Base-by-base conservation (phyloP, 2,888 invertebrate species). In the Drosophila eohydei region DNA sequence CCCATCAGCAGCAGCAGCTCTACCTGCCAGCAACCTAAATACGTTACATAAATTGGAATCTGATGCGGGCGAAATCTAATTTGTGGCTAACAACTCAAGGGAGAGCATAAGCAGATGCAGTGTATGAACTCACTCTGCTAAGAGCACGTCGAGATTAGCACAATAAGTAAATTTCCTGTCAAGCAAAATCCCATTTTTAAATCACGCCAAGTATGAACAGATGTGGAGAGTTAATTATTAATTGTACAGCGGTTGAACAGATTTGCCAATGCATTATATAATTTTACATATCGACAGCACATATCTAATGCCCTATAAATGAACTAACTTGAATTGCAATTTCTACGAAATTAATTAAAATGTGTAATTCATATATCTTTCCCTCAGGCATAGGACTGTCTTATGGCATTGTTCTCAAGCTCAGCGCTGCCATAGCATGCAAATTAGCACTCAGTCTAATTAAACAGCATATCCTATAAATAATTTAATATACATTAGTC, bases 41-140 rank as follows among this genome's bases (percentile, higher is more conserved):
- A 43, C 14, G 44, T 50, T 38, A 32, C 55, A 58, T 16, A 56
- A 79, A 71, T 60, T 60, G 52, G 48, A 21, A 50, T 28, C 32
- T 36, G 51, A 59, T 51, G 56, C 26, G 69, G 54, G 28, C 9
- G 4, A 61, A 50, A 58, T 59, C 36, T 51, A 41, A 66, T 62
- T 58, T 72, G 65, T 41, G 26, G 14, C 50, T 32, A 21, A 43
- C 12, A 48, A 43, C 16, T 41, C 5, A 9, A 11, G 26, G 16
- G 9, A 30, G 26, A 41, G 21, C 44, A 40, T 48, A 50, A 41
- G 16, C 66, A 26, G 26, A 11, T 16, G 14, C 8, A 38, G 7
- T 26, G 9, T 9, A 12, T 41, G 52, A 2, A 6, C 8, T 11
- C 36, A 21, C 14, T 26, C n/a, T 30, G 34, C 30, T 21, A 26